phyloP scores from a whole-genome alignment of 1,140 invertebrate species.

The Drosophila tristis region DNA sequence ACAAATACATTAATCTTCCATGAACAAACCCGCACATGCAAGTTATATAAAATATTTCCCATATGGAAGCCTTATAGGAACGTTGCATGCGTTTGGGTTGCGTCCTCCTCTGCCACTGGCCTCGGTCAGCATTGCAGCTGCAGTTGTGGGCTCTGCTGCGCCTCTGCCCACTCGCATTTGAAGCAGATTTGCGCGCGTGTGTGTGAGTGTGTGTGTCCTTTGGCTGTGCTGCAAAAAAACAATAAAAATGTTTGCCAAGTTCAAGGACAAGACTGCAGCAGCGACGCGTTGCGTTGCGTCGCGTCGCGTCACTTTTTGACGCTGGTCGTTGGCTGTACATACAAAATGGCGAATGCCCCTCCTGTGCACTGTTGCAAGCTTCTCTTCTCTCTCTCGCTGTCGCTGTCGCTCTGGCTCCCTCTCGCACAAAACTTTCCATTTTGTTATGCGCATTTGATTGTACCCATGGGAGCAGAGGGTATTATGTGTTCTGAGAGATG shows the following conservation, averaged over 20 bases:
- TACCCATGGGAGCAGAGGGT: background rate
- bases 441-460: conserved; percentile 61
- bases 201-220: conserved; percentile 14
- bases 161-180: conserved; percentile 22
- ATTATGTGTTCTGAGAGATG: too few species aligned
- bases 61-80: too few species aligned
- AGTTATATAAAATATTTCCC: too few species aligned
- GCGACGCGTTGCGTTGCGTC: conserved; percentile 5
- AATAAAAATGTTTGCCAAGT: conserved; percentile 60
- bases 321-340: conserved; percentile 60
- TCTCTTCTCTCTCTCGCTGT: background rate
- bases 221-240: conserved; percentile 6
- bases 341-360: background rate
- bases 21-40: too few species aligned
- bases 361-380: conserved; percentile 56
- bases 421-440: conserved; percentile 11
- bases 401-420: background rate
- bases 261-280: conserved; percentile 70
- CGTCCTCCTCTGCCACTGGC: background rate
- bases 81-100: too few species aligned
- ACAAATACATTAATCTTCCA: too few species aligned
- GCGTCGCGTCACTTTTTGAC: conserved; percentile 57
- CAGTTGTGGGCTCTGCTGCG: background rate
- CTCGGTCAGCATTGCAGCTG: conserved; percentile 29
- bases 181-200: conserved; percentile 31